Evolutionary conservation across 2,797 vertebrate species (phyloP), one percentile per base, ranked within the genome.

Genomic region (Eulemur coronatus): DNA sequence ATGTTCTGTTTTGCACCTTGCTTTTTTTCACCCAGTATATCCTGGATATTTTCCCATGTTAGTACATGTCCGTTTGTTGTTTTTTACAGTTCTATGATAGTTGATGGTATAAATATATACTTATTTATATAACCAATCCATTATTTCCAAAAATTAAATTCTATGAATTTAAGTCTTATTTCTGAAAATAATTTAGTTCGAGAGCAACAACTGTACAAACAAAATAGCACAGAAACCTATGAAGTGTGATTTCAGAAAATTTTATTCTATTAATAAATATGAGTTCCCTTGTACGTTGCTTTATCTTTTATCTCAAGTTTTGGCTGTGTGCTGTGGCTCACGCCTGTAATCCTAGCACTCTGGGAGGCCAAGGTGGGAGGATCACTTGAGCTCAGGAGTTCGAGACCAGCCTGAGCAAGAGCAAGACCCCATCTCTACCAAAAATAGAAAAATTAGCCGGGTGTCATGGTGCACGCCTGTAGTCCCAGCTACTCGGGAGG

Each of bases 231-330:
- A 81, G 22, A 43, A 73, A 67, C 59, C 24, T 48, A n/a, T 81
- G 41, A 10, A 9, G 20, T 67, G 26, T 48, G 38, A 95, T 73
- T 92, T 95, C 84, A 95, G 65, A 95, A 73, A 81, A 57, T 35
- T 84, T 75, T 89, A 92, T 63, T 70, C 33, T 55, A 57, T 63
- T 70, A 63, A 81, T 79, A 94, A 90, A 52, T 70, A 48, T 61
- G 70, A 92, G 33, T 61, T 94, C 22, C 28, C 41, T 61, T 92
- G 28, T 86, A 35, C 26, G 4, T 65, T 7, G 8, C 13, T 86
- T 94, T 82, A 93, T 67, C 69, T 91, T 92, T 96, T 55, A 86
- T 91, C 73, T 93, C 82, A 84, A 79, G 70, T 52, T 52, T 52
- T 52, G 50, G 50, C 50, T 18, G 7, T 17, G 50, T 5, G 17